Conservation (phyloP, 2,888 invertebrate species). For the Chromoteleia sp. region DNA sequence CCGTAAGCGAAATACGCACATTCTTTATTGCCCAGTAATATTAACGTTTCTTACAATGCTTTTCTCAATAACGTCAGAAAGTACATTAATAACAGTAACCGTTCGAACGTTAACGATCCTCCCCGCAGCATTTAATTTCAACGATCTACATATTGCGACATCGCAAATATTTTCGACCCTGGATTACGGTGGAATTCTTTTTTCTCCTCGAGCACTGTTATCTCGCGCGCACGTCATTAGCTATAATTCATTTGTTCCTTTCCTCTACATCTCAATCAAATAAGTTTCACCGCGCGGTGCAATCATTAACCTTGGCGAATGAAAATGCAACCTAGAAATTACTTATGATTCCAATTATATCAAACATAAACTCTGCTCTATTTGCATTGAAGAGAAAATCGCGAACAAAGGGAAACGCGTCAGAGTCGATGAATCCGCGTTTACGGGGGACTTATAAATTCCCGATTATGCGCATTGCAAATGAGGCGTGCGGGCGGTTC, state of each 20-base stretch:
- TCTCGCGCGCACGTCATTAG: constrained; percentile 34
- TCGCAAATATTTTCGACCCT: constrained; percentile 41
- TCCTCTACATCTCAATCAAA: constrained; percentile 34
- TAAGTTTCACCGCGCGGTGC: constrained; percentile 46
- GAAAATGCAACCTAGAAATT: constrained; percentile 61
- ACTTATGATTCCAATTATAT: constrained; percentile 63
- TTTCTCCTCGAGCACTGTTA: constrained; percentile 27
- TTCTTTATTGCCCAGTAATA: neutral
- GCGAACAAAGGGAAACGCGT: constrained; percentile 49
- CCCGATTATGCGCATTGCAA: constrained; percentile 54
- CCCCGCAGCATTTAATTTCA: constrained; percentile 31
- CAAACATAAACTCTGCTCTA: constrained; percentile 52
- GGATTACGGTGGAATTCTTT: constrained; percentile 37
- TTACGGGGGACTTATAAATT: constrained; percentile 40
- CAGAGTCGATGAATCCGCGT: constrained; percentile 40
- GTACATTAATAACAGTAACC: constrained; percentile 23
- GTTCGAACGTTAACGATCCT: constrained; percentile 51
- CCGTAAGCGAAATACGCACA: neutral
- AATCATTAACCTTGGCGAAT: constrained; percentile 64
- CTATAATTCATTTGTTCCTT: constrained; percentile 51
- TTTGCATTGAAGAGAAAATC: constrained; percentile 58
- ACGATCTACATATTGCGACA: constrained; percentile 55
- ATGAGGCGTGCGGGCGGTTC: constrained; percentile 33
- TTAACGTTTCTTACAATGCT: neutral
- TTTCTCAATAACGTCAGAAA: constrained; percentile 16